Percentiles rank a stretch among this genome's conserved stretches.
These are phyloP conservation scores for Herminia tarsipennalis DNA, from an alignment of 2,888 invertebrate genomes.

Conservation along the genomic window DNA sequence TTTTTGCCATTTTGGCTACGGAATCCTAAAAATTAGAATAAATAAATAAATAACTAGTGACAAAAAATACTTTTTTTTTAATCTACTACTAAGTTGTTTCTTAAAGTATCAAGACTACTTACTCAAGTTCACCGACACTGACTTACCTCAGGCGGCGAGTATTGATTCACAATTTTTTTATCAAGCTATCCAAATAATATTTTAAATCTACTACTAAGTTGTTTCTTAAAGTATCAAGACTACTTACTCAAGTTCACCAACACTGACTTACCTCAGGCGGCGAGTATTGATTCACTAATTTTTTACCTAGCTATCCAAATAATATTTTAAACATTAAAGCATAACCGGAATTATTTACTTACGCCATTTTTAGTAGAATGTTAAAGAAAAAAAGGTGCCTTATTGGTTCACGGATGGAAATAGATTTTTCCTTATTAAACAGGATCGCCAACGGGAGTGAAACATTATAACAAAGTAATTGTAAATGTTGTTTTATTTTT, in stretches of 20 bases:
- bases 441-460: no score
- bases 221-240: constrained; percentile 46
- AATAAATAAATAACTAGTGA: no score
- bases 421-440: background rate
- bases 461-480: no score
- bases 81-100: no score
- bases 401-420: no score
- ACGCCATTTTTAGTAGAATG: background rate
- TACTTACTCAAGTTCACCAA: background rate
- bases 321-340: constrained; percentile 22
- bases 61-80: no score
- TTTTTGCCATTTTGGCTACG: no score
- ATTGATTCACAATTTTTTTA: constrained; percentile 52
- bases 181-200: constrained; percentile 22
- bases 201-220: no score
- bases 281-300: constrained; percentile 52
- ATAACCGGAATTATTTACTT: constrained; percentile 12
- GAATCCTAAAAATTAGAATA: no score
- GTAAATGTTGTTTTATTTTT: no score
- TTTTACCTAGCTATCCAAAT: constrained; percentile 28
- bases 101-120: constrained; percentile 40
- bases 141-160: constrained; percentile 41
- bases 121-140: constrained; percentile 13
- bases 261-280: constrained; percentile 39
- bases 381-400: no score